A percentile compares a stretch with the other conserved stretches of the same genome.
phyloP scores from a whole-genome alignment of 2,888 invertebrate genomes.

The Drosophila borborema region DNA sequence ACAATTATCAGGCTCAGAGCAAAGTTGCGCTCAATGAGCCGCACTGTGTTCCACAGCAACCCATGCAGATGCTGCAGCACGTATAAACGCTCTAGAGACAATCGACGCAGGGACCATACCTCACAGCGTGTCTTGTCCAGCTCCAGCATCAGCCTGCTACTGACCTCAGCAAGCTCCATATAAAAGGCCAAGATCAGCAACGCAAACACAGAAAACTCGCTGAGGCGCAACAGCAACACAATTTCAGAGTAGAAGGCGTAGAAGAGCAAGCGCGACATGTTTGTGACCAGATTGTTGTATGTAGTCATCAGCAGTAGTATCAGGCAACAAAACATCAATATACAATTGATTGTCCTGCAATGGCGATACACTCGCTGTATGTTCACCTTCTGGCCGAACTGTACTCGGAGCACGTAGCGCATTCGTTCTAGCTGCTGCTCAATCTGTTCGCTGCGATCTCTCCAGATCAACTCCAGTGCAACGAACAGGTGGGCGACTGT shows the following conservation, averaged over 20 bases:
- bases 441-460: conserved; percentile 42
- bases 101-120: conserved; percentile 22
- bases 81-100: conserved; percentile 37
- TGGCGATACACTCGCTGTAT: conserved; percentile 33
- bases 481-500: conserved; percentile 35
- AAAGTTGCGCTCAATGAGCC: conserved; percentile 66
- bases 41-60: conserved; percentile 57
- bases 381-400: conserved; percentile 45
- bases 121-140: conserved; percentile 49
- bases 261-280: conserved; percentile 14
- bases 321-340: background rate
- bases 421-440: conserved; percentile 49
- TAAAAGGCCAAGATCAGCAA: conserved; percentile 51
- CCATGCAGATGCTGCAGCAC: conserved; percentile 67
- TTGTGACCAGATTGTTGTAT: background rate
- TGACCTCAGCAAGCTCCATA: conserved; percentile 44
- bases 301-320: conserved; percentile 3
- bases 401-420: conserved; percentile 26
- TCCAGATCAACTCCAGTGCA: conserved; percentile 56
- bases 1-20: conserved; percentile 59
- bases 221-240: conserved; percentile 58
- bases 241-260: conserved; percentile 67
- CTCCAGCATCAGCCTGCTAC: conserved; percentile 30
- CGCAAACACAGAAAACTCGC: conserved; percentile 64
- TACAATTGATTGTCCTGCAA: conserved; percentile 36